Base-by-base conservation (phyloP, 1,140 invertebrate species). In the Meloidogyne exigua region DNA sequence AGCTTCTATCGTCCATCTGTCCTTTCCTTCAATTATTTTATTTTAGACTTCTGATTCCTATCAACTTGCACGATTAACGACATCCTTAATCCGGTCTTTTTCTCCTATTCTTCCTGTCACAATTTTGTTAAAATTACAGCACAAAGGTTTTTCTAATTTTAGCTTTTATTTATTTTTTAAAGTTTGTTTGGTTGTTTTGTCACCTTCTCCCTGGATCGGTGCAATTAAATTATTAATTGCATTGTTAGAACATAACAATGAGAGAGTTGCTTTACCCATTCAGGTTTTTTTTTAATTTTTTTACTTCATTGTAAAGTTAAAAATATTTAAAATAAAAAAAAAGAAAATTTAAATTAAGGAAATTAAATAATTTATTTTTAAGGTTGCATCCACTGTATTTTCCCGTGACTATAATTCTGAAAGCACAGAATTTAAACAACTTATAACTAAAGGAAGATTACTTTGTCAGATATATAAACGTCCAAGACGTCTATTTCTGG, bases 211-310 rank as follows among this genome's bases (percentile, higher is more conserved):
- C 21, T 26, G 25, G 65, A 75, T 26, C 26, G 76, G 44, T 23
- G 75, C 65, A 44, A 10, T 78, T 62, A 68, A 76, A n/a, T 32
- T 78, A n/a, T 67, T 78, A 66, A 78, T 68, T 63, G 75, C 76
- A 15, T 62, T 78, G 0, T 64, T 78, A 12, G 65, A 68, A 36
- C 23, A 76, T 44, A 76, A 68, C 69, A 49, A 78, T 69, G 76
- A 78, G 12, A 36, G 63, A 13, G 32, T 78, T 32, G 75, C 76
- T 15, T 32, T 76, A 25, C 76, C 76, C 10, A 39, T 78, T 10
- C 76, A 78, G 74, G 76, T 78, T n/a, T 72, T 12, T 72, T 26
- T 63, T 49, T 2, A 23, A 63, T 57, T 39, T n/a, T 42, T 36
- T n/a, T 72, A n/a, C n/a, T n/a, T n/a, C n/a, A n/a, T n/a, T n/a